Evolutionary conservation across 2,888 invertebrate species (phyloP), one percentile per base, ranked within the genome.

Genomic region (Automeris io): DNA sequence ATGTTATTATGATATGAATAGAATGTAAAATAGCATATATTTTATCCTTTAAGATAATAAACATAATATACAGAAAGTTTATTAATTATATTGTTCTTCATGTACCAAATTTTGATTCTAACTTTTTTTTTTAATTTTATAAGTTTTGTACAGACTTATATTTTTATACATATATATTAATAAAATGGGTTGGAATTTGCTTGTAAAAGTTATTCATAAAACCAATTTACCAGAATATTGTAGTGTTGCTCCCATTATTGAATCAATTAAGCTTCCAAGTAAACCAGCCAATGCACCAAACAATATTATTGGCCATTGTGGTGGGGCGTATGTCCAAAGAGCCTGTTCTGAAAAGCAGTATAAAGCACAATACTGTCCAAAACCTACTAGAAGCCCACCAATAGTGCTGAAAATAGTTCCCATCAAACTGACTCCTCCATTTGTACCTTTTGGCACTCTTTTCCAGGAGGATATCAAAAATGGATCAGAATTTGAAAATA

Each of bases 371-470:
- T 93, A 95, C 69, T 93, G 93, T 4, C 90, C 87, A 2, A 92
- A 33, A 1, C 96, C 96, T 34, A 96, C 89, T 1, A 89, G 59
- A 16, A 91, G 50, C 5, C 95, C 95, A 11, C 94, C 95, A 12
- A 92, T 34, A 12, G 88, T 70, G 59, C 87, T 87, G 18, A 89
- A 88, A 5, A 89, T 21, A 5, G 91, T 77, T 13, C 92, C 92
- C 33, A 88, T 57, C 16, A 87, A 50, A 1, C 95, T 92, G n/a
- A 97, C 89, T 2, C 90, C 97, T 18, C 97, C 97, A 76, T 97
- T 97, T 13, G 96, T 96, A 26, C 96, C 96, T 79, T 88, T 90
- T 1, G 96, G 96, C 1, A 97, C 96, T 54, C 76, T 89, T 50
- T 89, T 88, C 47, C 91, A 88, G 11, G 90, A 89, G 6, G 95